These are phyloP conservation scores for Lycaon pictus DNA, from an alignment of 2,113 vertebrate species.

Conservation along the genomic window DNA sequence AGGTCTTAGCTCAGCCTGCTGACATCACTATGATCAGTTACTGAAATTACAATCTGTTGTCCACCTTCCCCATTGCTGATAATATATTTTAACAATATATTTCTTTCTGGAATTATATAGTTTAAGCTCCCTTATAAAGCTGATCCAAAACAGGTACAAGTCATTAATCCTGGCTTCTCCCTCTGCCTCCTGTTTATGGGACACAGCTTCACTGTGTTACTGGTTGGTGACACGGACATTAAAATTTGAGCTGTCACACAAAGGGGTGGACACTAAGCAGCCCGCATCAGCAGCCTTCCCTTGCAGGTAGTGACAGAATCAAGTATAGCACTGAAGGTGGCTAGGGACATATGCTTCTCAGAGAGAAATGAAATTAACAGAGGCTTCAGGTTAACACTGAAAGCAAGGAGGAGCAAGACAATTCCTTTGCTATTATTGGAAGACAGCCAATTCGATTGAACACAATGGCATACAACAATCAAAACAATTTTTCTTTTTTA, in stretches of 20 bases:
- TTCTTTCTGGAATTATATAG: not conserved
- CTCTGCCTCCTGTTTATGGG: not conserved
- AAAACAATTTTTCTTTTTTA: not conserved
- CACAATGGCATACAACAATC: not conserved
- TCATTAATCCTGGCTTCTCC: not conserved
- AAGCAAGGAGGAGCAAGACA: not conserved
- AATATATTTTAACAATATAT: not conserved
- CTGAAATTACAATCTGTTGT: not conserved
- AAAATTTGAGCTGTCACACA: not conserved
- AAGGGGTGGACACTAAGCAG: not conserved
- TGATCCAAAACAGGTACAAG: not conserved
- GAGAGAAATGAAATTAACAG: conserved; percentile 2
- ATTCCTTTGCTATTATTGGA: not conserved
- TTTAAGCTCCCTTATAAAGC: not conserved
- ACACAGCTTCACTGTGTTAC: not conserved
- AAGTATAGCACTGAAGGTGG: not conserved
- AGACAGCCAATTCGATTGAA: conserved; percentile 9
- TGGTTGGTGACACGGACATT: not conserved
- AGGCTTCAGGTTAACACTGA: not conserved
- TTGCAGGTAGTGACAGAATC: not conserved
- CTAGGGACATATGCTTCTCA: not conserved
- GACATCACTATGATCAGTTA: not conserved
- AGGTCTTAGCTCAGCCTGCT: not conserved
- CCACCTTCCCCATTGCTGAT: not conserved
- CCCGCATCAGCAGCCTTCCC: too few relatives aligned